A percentile compares a stretch with the other conserved stretches of the same genome.
Evolutionary conservation across 2,797 vertebrate species (phyloP).

Genomic region (Cyclura pinguis): DNA sequence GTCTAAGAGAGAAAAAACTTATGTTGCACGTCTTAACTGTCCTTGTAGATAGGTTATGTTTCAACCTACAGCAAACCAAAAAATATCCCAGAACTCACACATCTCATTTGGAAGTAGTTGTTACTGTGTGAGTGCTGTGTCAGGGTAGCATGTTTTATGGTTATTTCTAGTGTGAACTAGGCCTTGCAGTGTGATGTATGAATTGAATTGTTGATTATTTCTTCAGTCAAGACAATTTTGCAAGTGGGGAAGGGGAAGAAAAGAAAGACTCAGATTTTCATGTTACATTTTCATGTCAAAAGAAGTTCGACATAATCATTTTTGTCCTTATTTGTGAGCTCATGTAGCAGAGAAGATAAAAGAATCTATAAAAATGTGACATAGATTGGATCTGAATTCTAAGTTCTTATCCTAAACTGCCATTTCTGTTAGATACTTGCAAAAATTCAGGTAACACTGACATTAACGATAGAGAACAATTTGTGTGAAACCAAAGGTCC

Average conservation of each 20-base stretch:
- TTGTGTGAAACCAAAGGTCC: neutral
- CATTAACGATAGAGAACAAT: neutral
- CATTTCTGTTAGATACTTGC: neutral
- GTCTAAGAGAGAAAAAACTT: constrained; percentile 10
- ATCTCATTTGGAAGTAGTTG: constrained; percentile 9
- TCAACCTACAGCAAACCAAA: constrained; percentile 1
- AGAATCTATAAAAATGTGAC: neutral
- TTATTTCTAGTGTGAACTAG: neutral
- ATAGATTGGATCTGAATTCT: constrained; percentile 7
- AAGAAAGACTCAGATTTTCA: neutral
- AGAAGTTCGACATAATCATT: neutral
- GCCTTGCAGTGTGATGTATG: constrained; percentile 22
- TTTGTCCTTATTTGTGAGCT: constrained; percentile 20
- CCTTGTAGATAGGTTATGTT: constrained; percentile 35
- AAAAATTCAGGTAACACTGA: neutral
- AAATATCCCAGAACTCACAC: neutral
- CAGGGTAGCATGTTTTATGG: neutral
- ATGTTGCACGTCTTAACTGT: constrained; percentile 33
- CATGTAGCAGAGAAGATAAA: constrained; percentile 24
- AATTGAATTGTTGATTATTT: neutral
- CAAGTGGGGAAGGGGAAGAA: neutral
- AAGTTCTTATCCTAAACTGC: neutral
- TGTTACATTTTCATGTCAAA: constrained; percentile 13
- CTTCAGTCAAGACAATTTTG: neutral
- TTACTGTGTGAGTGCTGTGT: neutral